A percentile compares a stretch with the other conserved stretches of the same genome.
phyloP scores from a whole-genome alignment of 2,797 vertebrate genomes.

The Calcarius lapponicus region DNA sequence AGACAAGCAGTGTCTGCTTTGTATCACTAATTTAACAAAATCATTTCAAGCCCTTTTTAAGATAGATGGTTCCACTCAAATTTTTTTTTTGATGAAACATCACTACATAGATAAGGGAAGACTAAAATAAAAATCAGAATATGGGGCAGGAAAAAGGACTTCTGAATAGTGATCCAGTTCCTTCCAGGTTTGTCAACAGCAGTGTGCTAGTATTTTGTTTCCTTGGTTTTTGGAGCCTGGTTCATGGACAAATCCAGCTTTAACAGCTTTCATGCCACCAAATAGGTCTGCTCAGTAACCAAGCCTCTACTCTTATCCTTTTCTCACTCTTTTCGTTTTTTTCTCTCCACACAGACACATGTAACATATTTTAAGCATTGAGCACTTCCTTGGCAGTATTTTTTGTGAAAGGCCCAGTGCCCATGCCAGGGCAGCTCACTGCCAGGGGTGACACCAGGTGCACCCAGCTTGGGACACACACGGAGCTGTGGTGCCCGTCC shows the following conservation, averaged over 20 bases:
- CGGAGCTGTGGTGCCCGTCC: rapidly evolving
- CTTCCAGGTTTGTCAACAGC: background rate
- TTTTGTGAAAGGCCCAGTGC: background rate
- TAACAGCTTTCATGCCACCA: background rate
- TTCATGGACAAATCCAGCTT: background rate
- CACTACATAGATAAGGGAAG: background rate
- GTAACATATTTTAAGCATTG: background rate
- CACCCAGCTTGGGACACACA: background rate
- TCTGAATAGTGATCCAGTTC: background rate
- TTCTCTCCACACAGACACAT: background rate
- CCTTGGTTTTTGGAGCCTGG: background rate
- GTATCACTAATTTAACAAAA: constrained; percentile 22
- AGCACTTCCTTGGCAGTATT: background rate
- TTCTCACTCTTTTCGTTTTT: background rate
- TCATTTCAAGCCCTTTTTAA: constrained; percentile 5
- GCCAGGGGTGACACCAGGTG: background rate
- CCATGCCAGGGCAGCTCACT: background rate
- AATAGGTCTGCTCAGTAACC: background rate
- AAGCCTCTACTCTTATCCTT: background rate
- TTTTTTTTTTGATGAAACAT: background rate
- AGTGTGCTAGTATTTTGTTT: background rate
- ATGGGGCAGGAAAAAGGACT: background rate
- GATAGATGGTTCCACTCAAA: background rate
- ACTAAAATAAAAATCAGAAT: background rate
- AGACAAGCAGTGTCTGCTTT: background rate